A percentile compares a stretch with the other conserved stretches of the same genome.
phyloP scores from a whole-genome alignment of 2,797 vertebrate genomes.

The Spinus pinus region DNA sequence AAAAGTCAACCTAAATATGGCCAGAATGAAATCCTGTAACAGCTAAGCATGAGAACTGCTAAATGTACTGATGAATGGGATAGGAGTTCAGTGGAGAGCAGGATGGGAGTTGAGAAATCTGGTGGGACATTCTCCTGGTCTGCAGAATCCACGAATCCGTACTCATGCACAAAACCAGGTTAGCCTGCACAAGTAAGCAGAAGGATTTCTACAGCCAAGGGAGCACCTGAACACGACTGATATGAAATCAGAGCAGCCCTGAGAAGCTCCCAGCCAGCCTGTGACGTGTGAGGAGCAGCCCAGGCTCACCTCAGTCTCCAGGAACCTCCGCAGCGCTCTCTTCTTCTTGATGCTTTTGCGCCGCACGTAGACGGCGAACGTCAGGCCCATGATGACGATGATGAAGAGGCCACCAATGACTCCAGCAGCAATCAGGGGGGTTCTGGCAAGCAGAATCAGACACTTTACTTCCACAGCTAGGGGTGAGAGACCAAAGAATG shows the following conservation, averaged over 20 bases:
- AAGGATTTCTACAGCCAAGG: background rate
- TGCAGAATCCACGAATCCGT: background rate
- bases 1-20: background rate
- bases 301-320: constrained; percentile 91
- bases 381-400: constrained; percentile 89
- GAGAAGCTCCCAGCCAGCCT: rapidly evolving
- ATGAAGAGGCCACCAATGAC: constrained; percentile 93
- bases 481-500: background rate
- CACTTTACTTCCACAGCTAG: background rate
- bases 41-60: background rate
- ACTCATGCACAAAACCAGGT: background rate
- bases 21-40: background rate
- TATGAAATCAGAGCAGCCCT: background rate
- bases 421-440: constrained; percentile 92
- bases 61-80: background rate
- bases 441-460: constrained; percentile 80
- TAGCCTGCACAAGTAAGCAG: background rate
- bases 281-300: background rate
- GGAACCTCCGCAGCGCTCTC: constrained; percentile 89
- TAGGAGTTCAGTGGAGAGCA: background rate
- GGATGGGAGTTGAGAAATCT: background rate
- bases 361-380: constrained; percentile 89
- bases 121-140: background rate
- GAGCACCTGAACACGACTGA: background rate
- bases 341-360: constrained; percentile 98